phyloP scores from a whole-genome alignment of 2,888 invertebrate species.

The Pycnomerus fuliginosus region DNA sequence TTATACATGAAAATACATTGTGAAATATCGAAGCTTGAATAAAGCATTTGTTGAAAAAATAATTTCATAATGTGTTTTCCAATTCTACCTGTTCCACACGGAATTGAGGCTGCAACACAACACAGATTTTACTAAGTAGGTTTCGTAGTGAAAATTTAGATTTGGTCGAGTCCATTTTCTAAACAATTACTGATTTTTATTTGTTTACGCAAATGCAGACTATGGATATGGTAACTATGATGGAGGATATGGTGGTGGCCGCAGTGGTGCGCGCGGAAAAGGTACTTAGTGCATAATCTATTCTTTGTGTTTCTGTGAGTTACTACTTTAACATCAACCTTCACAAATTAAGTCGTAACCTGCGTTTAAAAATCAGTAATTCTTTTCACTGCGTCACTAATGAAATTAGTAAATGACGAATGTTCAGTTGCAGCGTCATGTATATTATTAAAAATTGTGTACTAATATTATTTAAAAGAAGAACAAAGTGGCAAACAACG shows the following conservation, averaged over 20 bases:
- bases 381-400: conserved; percentile 19
- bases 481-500: conserved; percentile 33
- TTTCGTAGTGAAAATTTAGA: conserved; percentile 11
- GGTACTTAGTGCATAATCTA: conserved; percentile 58
- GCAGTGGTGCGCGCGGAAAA: conserved; percentile 84
- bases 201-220: conserved; percentile 60
- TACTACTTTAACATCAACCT: background rate
- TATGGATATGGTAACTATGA: conserved; percentile 88
- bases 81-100: conserved; percentile 30
- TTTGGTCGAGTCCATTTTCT: conserved; percentile 4
- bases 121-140: conserved; percentile 16
- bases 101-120: conserved; percentile 20
- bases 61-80: conserved; percentile 68
- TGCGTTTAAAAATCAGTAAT: conserved; percentile 34
- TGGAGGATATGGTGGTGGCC: conserved; percentile 83
- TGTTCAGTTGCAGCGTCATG: conserved; percentile 18
- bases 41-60: conserved; percentile 64
- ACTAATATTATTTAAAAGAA: conserved; percentile 27
- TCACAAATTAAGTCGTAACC: conserved; percentile 28
- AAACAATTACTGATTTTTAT: conserved; percentile 27
- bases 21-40: conserved; percentile 62
- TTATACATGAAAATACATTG: conserved; percentile 65
- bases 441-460: conserved; percentile 12
- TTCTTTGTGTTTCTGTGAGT: background rate
- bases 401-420: conserved; percentile 15